Evolutionary conservation across 2,113 vertebrate genomes (phyloP).

Genomic region (Odontesthes bonariensis): DNA sequence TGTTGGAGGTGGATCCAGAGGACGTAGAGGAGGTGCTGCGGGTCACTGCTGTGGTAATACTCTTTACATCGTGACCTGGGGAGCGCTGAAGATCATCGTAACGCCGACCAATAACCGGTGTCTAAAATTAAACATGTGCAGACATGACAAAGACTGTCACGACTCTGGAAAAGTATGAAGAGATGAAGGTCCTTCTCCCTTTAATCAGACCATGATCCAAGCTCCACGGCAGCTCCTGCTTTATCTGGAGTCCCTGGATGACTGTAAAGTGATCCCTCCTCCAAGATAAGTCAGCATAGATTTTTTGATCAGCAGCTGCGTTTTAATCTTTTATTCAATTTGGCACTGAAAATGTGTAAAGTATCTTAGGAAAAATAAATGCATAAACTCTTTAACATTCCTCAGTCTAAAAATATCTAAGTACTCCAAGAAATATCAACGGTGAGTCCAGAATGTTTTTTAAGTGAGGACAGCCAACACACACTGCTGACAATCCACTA

Average conservation of each 20-base stretch:
- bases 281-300: conserved; percentile 1
- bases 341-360: neutral
- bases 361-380: conserved; percentile 6
- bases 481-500: conserved; percentile 29
- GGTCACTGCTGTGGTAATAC: conserved; percentile 89
- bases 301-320: neutral
- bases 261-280: conserved; percentile 6
- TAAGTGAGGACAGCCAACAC: conserved; percentile 46
- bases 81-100: conserved; percentile 92
- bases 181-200: conserved; percentile 5
- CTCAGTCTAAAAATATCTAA: conserved; percentile 35
- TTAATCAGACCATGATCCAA: neutral
- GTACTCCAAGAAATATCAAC: conserved; percentile 28
- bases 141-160: neutral
- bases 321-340: conserved; percentile 13
- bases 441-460: conserved; percentile 19
- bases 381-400: neutral
- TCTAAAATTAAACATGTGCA: conserved; percentile 79
- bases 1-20: conserved; percentile 93
- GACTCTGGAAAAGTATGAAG: conserved; percentile 17
- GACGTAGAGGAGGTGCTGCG: conserved; percentile 96
- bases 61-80: conserved; percentile 89
- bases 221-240: conserved; percentile 6
- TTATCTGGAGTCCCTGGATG: neutral
- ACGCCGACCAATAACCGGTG: conserved; percentile 93